Base-by-base conservation (phyloP, 2,888 invertebrate species). In the Caenorhabditis japonica region DNA sequence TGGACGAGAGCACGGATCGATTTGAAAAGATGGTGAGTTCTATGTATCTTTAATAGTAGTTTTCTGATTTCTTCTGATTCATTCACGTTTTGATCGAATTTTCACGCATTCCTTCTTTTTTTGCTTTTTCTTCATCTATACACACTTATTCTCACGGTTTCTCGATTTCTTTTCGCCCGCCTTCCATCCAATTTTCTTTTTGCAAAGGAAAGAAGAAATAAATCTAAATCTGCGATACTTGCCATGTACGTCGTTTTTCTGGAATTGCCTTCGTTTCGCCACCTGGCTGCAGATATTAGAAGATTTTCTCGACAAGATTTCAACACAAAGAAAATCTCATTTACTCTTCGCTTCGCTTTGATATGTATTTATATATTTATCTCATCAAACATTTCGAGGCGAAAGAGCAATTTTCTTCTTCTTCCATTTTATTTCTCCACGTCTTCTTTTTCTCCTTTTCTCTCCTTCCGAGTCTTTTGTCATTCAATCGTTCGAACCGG, bases 1-100 rank as follows among this genome's bases (percentile, higher is more conserved):
- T 83, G 81, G 79, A 79, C 52, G 74, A 72, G 8, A 79, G 72
- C 21, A 71, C 69, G 21, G 77, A 76, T 51, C 53, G 76, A 62
- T 70, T 69, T 41, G 82, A 80, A 47, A 71, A 73, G 52, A 71
- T 59, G 62, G 80, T 79, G 47, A 62, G 77, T 62, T 13, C 62
- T 41, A 19, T 7, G 34, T 51, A 3, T 41, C 27, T 27, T 12
- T 2, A 13, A n/a, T 33, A 39, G 19, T 21, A n/a, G 13, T 23
- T 34, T 21, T 49, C 25, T 41, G 34, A 5, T 34, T 47, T 47
- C 30, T 44, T 66, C 49, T 49, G 41, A 43, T 39, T 60, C 47
- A 36, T 21, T 17, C 36, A n/a, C 34, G 27, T 33, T 33, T 34
- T 13, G n/a, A 13, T 17, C 27, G 36, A 13, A 3, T 33, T 51